Evolutionary conservation across 2,113 vertebrate genomes (phyloP).

Genomic region (Cariama cristata): DNA sequence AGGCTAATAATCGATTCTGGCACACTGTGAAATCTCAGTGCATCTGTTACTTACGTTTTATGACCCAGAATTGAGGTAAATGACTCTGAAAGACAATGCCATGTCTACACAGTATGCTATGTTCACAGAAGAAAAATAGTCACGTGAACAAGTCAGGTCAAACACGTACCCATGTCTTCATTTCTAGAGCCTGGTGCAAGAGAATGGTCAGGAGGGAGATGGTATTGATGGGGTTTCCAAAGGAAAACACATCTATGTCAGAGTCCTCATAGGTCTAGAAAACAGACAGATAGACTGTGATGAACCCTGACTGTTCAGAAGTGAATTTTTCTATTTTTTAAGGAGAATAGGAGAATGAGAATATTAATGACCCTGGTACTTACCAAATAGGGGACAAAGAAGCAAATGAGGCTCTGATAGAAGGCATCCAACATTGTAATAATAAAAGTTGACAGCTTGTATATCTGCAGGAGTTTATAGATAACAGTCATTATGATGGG

Average conservation of each 20-base stretch:
- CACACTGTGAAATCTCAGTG: background rate
- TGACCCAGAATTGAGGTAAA: background rate
- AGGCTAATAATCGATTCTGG: background rate
- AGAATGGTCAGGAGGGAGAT: constrained; percentile 89
- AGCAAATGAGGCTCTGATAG: constrained; percentile 93
- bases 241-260: constrained; percentile 87
- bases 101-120: background rate
- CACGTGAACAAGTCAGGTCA: background rate
- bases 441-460: constrained; percentile 84
- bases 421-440: constrained; percentile 89
- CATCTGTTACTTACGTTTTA: background rate
- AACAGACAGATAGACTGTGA: background rate
- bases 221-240: constrained; percentile 91
- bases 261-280: constrained; percentile 84
- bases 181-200: constrained; percentile 92
- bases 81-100: background rate
- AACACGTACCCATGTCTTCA: constrained; percentile 90
- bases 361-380: constrained; percentile 44
- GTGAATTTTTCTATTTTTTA: background rate
- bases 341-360: background rate
- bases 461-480: constrained; percentile 78
- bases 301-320: background rate
- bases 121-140: background rate
- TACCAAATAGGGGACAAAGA: constrained; percentile 93
- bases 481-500: background rate